These are phyloP conservation scores for Tympanuchus pallidicinctus DNA, from an alignment of 2,113 vertebrate species.

Conservation along the genomic window DNA sequence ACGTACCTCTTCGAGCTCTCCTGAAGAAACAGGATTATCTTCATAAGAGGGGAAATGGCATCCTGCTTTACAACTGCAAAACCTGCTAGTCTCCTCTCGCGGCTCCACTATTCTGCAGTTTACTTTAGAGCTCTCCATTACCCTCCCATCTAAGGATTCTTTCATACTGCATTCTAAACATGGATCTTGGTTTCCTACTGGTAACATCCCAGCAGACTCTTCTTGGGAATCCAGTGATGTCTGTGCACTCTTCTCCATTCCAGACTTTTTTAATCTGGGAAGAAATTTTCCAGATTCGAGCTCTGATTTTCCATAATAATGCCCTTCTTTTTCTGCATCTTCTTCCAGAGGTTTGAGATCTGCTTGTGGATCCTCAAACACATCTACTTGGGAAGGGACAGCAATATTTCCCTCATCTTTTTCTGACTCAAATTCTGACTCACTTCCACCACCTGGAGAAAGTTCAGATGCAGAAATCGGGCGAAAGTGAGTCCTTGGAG, in stretches of 20 bases:
- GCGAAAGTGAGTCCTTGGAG: slow-evolving; percentile 98
- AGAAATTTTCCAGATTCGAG: slow-evolving; percentile 98
- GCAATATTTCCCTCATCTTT: slow-evolving; percentile 90
- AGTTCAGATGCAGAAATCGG: slow-evolving; percentile 97
- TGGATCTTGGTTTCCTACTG: slow-evolving; percentile 82
- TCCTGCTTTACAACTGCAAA: slow-evolving; percentile 83
- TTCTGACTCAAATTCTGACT: slow-evolving; percentile 96
- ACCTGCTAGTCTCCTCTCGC: slow-evolving; percentile 81
- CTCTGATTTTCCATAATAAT: slow-evolving; percentile 97
- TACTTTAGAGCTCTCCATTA: slow-evolving; percentile 74
- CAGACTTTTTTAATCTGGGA: slow-evolving; percentile 95
- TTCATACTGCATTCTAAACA: slow-evolving; percentile 88
- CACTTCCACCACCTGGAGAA: slow-evolving; percentile 93
- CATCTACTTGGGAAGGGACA: slow-evolving; percentile 83
- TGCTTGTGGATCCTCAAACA: slow-evolving; percentile 94
- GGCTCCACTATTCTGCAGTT: slow-evolving; percentile 86
- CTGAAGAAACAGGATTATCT: slow-evolving; percentile 84
- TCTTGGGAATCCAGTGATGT: slow-evolving; percentile 98
- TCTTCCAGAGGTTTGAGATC: slow-evolving; percentile 98
- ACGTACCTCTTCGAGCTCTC: slow-evolving; percentile 88
- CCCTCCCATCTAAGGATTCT: slow-evolving; percentile 77
- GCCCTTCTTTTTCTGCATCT: slow-evolving; percentile 96
- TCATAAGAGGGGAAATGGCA: slow-evolving; percentile 84
- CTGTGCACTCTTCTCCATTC: slow-evolving; percentile 99
- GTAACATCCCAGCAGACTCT: slow-evolving; percentile 85